Evolutionary conservation across 2,888 invertebrate species (phyloP).

Genomic region (Dione vanillae): DNA sequence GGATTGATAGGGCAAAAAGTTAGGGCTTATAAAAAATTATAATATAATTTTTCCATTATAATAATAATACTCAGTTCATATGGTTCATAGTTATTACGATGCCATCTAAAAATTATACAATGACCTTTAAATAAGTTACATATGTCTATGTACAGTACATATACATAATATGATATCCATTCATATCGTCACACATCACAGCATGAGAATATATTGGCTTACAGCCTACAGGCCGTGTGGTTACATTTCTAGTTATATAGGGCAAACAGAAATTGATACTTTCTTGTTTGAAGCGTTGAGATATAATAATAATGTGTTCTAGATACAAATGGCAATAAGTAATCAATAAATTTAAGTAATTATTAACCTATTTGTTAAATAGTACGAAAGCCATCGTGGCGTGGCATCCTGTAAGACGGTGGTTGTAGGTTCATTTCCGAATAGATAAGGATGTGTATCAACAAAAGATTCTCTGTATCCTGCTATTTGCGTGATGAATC

Average conservation of each 20-base stretch:
- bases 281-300: conserved; percentile 14
- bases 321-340: not conserved
- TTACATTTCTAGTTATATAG: conserved; percentile 45
- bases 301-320: conserved; percentile 13
- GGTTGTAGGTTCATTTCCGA: too few relatives aligned
- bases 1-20: too few relatives aligned
- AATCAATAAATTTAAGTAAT: not conserved
- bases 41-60: too few relatives aligned
- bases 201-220: conserved; percentile 45
- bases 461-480: too few relatives aligned
- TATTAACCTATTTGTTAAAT: not conserved
- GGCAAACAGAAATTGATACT: conserved; percentile 38
- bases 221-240: conserved; percentile 47
- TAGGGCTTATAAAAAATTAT: too few relatives aligned
- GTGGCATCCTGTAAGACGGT: too few relatives aligned
- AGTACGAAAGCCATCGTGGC: too few relatives aligned
- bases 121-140: not conserved
- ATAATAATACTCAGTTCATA: too few relatives aligned
- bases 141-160: not conserved
- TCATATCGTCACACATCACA: conserved; percentile 46
- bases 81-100: too few relatives aligned
- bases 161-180: conserved; percentile 37
- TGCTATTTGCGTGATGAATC: too few relatives aligned
- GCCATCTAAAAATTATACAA: not conserved
- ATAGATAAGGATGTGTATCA: too few relatives aligned